Evolutionary conservation across 2,113 vertebrate species (phyloP).

Genomic region (Laticauda laticaudata): DNA sequence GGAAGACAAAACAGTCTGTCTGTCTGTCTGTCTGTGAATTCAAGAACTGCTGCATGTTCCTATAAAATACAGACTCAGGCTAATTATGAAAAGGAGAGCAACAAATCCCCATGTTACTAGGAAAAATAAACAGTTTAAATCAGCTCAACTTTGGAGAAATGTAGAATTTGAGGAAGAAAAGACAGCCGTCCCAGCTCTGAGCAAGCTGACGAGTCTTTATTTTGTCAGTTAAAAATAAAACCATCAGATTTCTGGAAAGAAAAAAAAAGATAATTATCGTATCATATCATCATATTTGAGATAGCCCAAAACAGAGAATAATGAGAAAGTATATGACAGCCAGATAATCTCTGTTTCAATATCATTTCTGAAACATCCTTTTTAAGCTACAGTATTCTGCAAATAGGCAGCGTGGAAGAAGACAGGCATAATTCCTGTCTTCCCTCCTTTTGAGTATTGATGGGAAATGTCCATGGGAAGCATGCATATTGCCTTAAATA

Average conservation of each 20-base stretch:
- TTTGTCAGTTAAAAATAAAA: background rate
- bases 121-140: background rate
- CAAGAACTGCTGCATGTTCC: background rate
- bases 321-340: background rate
- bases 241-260: background rate
- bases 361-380: background rate
- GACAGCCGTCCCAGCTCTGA: background rate
- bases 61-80: background rate
- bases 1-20: background rate
- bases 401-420: background rate
- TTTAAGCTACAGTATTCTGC: too few relatives aligned
- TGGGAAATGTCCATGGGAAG: background rate
- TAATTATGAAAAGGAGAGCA: background rate
- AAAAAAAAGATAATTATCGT: background rate
- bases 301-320: background rate
- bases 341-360: background rate
- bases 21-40: background rate
- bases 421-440: background rate
- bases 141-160: background rate
- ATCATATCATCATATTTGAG: background rate
- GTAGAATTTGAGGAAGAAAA: background rate
- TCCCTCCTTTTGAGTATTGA: background rate
- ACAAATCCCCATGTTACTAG: background rate
- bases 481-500: background rate
- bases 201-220: background rate